Percentiles rank a stretch among this genome's conserved stretches.
Conservation (phyloP, 2,113 vertebrate species). For the Anhinga rufa region DNA sequence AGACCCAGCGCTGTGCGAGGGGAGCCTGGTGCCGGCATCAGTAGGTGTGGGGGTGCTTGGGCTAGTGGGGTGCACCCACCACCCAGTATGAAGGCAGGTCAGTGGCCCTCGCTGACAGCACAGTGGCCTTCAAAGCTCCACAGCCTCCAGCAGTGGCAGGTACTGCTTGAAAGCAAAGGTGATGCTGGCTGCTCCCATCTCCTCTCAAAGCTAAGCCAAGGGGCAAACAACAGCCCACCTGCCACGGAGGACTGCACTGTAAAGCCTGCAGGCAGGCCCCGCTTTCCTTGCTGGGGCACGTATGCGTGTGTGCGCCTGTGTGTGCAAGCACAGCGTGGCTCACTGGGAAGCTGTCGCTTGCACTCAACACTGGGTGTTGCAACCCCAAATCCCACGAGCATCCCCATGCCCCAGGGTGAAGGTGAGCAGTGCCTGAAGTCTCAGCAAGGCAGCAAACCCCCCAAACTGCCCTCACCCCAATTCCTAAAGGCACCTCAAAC, state of each 20-base stretch:
- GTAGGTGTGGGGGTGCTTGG: neutral
- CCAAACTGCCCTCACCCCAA: neutral
- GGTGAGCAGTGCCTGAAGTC: neutral
- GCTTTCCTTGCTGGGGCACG: neutral
- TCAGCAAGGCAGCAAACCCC: neutral
- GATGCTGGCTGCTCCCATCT: neutral
- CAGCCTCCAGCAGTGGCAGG: neutral
- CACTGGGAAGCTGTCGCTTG: neutral
- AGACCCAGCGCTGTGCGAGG: neutral
- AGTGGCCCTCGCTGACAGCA: neutral
- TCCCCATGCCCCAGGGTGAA: neutral
- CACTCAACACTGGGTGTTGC: neutral
- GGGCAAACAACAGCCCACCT: neutral
- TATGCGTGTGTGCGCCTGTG: accelerated
- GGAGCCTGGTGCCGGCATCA: neutral
- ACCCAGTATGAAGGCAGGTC: accelerated
- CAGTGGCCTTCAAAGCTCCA: neutral
- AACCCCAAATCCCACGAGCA: neutral
- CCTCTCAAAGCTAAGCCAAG: neutral
- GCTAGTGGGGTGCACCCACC: neutral
- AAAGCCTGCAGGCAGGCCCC: neutral
- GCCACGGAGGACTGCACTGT: neutral
- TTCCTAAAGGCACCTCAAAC: neutral
- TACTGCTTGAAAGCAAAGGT: neutral
- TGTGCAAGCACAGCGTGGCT: neutral